These are phyloP conservation scores for Pseudococcus jackbeardsleyi DNA, from an alignment of 2,888 invertebrate genomes.

Conservation along the genomic window DNA sequence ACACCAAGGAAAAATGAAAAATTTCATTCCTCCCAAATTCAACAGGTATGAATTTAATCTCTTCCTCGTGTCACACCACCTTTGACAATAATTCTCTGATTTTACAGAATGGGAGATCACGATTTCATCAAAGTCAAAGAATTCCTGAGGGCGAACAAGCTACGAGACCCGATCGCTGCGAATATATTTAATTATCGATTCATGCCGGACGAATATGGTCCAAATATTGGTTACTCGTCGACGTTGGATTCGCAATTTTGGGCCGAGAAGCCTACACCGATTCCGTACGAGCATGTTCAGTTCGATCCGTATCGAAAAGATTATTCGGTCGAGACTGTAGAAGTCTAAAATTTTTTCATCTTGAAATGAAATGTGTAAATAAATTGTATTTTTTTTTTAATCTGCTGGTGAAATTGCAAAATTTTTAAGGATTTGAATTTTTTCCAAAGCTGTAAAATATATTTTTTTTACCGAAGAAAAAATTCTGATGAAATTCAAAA, in stretches of 20 bases:
- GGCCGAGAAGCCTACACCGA: neutral
- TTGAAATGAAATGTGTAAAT: neutral
- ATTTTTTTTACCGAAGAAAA: too few relatives aligned
- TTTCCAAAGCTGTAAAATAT: too few relatives aligned
- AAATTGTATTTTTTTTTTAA: neutral
- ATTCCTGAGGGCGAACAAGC: neutral
- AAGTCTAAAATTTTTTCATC: neutral
- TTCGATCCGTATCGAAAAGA: neutral
- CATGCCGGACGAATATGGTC: neutral
- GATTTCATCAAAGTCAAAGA: neutral
- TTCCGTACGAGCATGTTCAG: neutral
- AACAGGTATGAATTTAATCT: neutral
- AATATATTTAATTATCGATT: conserved; percentile 28
- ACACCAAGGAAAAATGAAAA: neutral
- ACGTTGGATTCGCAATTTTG: neutral
- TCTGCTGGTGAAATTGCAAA: neutral
- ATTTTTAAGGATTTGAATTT: neutral
- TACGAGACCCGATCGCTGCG: conserved; percentile 11
- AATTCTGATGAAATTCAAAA: too few relatives aligned
- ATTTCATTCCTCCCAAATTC: neutral
- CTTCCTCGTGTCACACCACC: neutral
- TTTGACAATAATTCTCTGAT: neutral
- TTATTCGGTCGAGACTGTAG: neutral
- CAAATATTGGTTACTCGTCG: neutral
- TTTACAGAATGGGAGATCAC: conserved; percentile 25